Base-by-base conservation (phyloP, 2,113 vertebrate species). In the Hippopotamus amphibius region DNA sequence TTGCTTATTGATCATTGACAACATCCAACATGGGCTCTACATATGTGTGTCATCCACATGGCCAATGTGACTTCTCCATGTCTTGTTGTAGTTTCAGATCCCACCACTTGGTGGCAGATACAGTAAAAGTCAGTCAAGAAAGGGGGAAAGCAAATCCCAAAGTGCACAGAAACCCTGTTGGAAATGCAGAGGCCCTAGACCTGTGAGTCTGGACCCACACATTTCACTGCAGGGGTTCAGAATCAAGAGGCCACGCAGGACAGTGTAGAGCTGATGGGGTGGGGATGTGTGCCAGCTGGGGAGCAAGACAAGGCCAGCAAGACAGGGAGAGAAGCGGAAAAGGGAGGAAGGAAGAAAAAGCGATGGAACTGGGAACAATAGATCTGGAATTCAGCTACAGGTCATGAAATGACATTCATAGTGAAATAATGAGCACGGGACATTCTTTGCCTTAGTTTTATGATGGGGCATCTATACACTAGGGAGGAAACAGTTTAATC, bases 21-120 rank as follows among this genome's bases (percentile, higher is more conserved):
- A 22, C 14, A 26, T 17, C 41, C 72, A 61, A 55, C 50, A 24
- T 0, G 14, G 7, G 63, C 7, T 84, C 43, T 16, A 50, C 12
- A 1, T 37, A 28, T 3, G 13, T 33, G 21, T 69, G 68, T 26
- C 77, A 33, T 24, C 6, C 41, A 48, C 13, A 19, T 19, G 43
- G 14, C 68, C 68, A 46, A 0, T 14, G 72, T 69, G 72, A 71
- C 61, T 82, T 92, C 43, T 69, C 57, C 33, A 66, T 19, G 85
- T 57, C 19, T 13, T 28, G 15, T 3, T 96, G 95, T 93, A 97
- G 89, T 98, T 97, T 95, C n/a, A 6, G 26, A 96, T 83, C 50
- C 93, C 69, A 87, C 97, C 97, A 97, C 96, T 95, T 97, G 97
- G 93, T 97, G 96, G 93, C 86, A 97, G 82, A 91, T 88, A n/a